Evolutionary conservation across 53 echinoderm and acorn worm species (phyloP).

Genomic region (Mesocentrotus franciscanus): DNA sequence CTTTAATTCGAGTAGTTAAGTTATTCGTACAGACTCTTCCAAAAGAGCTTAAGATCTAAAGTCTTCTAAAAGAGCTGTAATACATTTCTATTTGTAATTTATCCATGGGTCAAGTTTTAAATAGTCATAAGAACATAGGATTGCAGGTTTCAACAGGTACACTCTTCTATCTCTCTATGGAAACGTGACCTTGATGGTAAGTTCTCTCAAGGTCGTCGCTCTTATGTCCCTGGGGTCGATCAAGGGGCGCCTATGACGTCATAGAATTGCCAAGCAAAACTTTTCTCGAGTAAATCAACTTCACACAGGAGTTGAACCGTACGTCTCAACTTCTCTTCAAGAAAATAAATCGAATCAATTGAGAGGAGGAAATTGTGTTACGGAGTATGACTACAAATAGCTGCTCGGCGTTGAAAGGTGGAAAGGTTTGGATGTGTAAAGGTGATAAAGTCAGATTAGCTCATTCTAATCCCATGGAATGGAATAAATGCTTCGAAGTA

Average conservation of each 20-base stretch:
- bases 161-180: background rate
- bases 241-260: background rate
- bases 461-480: background rate
- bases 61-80: too few species aligned
- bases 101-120: background rate
- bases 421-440: background rate
- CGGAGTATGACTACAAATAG: slow-evolving; percentile 1
- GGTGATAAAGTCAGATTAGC: slow-evolving; percentile 2
- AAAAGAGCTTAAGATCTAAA: too few species aligned
- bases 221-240: slow-evolving; percentile 2
- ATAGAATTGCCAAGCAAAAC: background rate
- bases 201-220: slow-evolving; percentile 10
- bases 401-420: background rate
- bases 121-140: background rate
- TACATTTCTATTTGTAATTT: background rate
- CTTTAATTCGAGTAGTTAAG: too few species aligned
- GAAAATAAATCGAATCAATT: background rate
- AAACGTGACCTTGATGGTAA: background rate
- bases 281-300: slow-evolving; percentile 12
- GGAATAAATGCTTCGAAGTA: background rate
- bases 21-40: too few species aligned
- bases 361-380: slow-evolving; percentile 9
- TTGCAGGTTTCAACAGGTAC: background rate
- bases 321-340: background rate
- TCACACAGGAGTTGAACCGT: background rate